phyloP scores from a whole-genome alignment of 2,797 vertebrate species.

The Cercopithecus neglectus region DNA sequence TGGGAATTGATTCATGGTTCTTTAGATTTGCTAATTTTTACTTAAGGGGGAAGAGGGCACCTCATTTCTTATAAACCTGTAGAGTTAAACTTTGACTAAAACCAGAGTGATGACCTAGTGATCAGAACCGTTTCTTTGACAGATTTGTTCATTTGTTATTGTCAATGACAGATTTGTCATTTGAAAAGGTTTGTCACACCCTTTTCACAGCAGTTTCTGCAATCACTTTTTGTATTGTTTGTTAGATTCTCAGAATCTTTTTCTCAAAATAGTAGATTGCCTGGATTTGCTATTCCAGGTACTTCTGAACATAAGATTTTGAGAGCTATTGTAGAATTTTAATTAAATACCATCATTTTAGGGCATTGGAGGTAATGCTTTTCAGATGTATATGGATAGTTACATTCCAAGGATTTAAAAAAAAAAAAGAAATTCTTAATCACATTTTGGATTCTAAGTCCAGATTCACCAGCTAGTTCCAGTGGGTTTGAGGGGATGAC shows the following conservation, averaged over 20 bases:
- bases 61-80: constrained; percentile 20
- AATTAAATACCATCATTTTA: constrained; percentile 40
- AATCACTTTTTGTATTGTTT: background rate
- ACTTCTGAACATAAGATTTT: constrained; percentile 17
- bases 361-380: background rate
- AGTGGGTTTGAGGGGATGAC: background rate
- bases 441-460: background rate
- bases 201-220: background rate
- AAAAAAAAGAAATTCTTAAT: background rate
- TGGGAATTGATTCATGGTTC: background rate
- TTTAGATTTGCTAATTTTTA: constrained; percentile 18
- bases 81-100: constrained; percentile 31
- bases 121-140: constrained; percentile 2
- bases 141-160: constrained; percentile 29
- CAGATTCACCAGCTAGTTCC: background rate
- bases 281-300: constrained; percentile 7
- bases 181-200: background rate
- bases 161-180: too few species aligned
- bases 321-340: background rate
- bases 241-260: background rate
- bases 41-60: background rate
- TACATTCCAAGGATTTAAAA: background rate
- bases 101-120: background rate
- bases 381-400: background rate
- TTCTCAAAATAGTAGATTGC: background rate